These are phyloP conservation scores for Gyrodactylus bullatarudis DNA, from an alignment of 1,140 invertebrate genomes.

Conservation along the genomic window DNA sequence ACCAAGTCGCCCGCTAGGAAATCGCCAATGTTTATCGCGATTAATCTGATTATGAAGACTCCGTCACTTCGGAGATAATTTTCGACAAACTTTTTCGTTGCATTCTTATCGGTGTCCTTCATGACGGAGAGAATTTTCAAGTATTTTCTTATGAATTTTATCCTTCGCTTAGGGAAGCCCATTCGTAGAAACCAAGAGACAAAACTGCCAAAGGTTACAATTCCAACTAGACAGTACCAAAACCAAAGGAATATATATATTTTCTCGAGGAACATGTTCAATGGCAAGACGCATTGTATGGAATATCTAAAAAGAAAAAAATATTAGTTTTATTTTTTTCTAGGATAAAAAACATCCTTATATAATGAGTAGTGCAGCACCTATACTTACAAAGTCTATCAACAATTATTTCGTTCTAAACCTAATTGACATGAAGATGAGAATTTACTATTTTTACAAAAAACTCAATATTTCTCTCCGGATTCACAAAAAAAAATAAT, in stretches of 20 bases:
- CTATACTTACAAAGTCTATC: too few relatives aligned
- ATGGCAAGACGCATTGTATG: slow-evolving; percentile 9
- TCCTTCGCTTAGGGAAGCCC: background rate
- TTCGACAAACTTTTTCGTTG: slow-evolving; percentile 8
- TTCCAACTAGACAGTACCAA: slow-evolving; percentile 7
- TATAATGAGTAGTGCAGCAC: too few relatives aligned
- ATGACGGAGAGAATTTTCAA: slow-evolving; percentile 2
- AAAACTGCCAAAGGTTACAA: background rate
- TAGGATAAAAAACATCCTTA: too few relatives aligned
- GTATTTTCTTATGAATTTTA: slow-evolving; percentile 6
- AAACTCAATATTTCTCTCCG: too few relatives aligned
- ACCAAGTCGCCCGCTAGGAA: slow-evolving; percentile 9
- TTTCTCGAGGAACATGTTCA: slow-evolving; percentile 10
- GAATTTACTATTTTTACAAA: too few relatives aligned
- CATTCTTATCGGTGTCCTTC: slow-evolving; percentile 5
- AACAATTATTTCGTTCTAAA: too few relatives aligned
- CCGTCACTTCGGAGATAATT: slow-evolving; percentile 10
- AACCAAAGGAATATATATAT: slow-evolving; percentile 8
- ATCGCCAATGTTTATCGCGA: slow-evolving; percentile 9
- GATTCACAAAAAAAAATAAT: too few relatives aligned
- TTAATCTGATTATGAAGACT: slow-evolving; percentile 9
- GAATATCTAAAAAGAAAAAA: slow-evolving; percentile 7
- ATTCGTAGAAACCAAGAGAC: slow-evolving; percentile 2
- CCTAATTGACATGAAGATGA: too few relatives aligned
- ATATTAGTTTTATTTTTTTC: too few relatives aligned